These are phyloP conservation scores for Leuciscus idus DNA, from an alignment of 2,113 vertebrate species.

Conservation along the genomic window DNA sequence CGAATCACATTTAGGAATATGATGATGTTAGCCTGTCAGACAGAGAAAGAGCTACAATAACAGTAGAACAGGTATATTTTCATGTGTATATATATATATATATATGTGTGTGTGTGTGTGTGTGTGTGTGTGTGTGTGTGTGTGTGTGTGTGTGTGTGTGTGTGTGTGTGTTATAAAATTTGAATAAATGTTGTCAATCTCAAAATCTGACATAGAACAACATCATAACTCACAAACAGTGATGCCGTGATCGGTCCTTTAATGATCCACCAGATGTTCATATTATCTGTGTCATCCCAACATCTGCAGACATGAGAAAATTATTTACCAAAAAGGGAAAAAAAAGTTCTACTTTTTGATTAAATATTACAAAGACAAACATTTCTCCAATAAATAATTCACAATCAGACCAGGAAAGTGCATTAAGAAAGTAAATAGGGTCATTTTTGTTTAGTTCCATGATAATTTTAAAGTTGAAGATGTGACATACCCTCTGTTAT, in stretches of 20 bases:
- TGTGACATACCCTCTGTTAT: conserved; percentile 72
- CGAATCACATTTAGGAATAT: conserved; percentile 81
- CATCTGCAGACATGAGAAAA: conserved; percentile 67
- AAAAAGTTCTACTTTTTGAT: too few species aligned
- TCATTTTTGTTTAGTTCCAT: neutral
- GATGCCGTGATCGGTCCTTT: conserved; percentile 78
- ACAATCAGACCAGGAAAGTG: neutral
- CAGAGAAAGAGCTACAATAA: neutral
- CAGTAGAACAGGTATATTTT: neutral
- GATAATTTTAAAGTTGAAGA: neutral
- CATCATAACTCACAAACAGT: conserved; percentile 72
- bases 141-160: too few species aligned
- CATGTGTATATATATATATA: neutral
- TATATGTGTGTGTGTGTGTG: too few species aligned
- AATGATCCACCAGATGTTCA: conserved; percentile 79
- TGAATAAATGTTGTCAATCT: neutral
- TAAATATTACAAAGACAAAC: too few species aligned
- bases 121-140: too few species aligned
- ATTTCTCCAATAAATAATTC: neutral
- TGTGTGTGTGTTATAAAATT: too few species aligned
- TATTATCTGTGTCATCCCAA: conserved; percentile 78
- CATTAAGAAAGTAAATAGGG: neutral
- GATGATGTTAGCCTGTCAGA: conserved; percentile 74
- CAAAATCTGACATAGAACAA: neutral
- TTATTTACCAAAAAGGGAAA: neutral